A percentile compares a stretch with the other conserved stretches of the same genome.
phyloP scores from a whole-genome alignment of 2,113 vertebrate genomes.

The Pelecanus crispus region DNA sequence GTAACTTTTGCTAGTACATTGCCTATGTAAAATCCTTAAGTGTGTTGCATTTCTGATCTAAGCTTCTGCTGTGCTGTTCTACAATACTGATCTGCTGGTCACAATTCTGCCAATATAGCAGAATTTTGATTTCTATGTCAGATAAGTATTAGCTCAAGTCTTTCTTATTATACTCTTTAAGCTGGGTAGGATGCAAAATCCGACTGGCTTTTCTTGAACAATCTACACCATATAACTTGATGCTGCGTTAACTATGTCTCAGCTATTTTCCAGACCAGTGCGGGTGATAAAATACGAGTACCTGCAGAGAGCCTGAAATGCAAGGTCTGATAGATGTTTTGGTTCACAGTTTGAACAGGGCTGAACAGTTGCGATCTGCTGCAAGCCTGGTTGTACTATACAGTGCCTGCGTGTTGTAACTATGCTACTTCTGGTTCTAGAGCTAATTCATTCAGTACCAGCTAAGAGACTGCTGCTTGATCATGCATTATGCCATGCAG shows the following conservation, averaged over 20 bases:
- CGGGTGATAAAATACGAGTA: not conserved
- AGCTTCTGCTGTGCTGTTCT: not conserved
- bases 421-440: not conserved
- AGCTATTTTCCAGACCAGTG: not conserved
- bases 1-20: not conserved
- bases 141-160: not conserved
- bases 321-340: not conserved
- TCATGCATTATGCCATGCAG: not conserved
- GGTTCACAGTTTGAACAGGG: not conserved
- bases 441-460: not conserved
- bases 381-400: not conserved
- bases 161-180: not conserved
- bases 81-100: not conserved
- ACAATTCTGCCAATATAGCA: not conserved
- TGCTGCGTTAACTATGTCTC: not conserved
- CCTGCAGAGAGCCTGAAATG: not conserved
- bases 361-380: not conserved
- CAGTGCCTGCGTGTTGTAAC: not conserved
- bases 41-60: not conserved
- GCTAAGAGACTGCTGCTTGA: not conserved
- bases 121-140: not conserved
- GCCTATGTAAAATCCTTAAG: not conserved
- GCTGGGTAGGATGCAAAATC: not conserved
- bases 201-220: not conserved
- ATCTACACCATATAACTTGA: not conserved